Evolutionary conservation across 2,888 invertebrate genomes (phyloP).

Genomic region (Drosophila austrosaltans): DNA sequence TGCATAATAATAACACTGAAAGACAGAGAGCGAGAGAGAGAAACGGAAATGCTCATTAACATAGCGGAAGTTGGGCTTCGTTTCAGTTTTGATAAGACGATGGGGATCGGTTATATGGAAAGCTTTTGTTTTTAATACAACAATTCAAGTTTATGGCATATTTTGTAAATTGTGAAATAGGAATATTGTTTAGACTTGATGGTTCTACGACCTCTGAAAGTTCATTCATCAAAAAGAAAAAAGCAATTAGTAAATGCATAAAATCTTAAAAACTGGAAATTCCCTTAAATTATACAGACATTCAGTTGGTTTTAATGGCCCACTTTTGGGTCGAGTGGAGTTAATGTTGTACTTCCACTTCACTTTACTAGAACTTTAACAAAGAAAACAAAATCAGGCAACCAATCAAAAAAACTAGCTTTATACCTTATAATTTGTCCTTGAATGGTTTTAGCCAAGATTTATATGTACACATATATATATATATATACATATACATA

Average conservation of each 20-base stretch:
- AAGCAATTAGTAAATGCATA: slow-evolving; percentile 25
- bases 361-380: not conserved
- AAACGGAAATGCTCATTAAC: slow-evolving; percentile 66
- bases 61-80: slow-evolving; percentile 59
- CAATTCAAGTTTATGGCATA: slow-evolving; percentile 22
- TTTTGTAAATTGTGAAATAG: slow-evolving; percentile 33
- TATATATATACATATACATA: not conserved
- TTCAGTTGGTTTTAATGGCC: not conserved
- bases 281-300: not conserved
- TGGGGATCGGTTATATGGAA: too few relatives aligned
- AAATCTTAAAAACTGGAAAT: slow-evolving; percentile 3
- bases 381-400: slow-evolving; percentile 16
- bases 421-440: slow-evolving; percentile 30
- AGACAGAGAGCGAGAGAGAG: not conserved
- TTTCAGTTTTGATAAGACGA: slow-evolving; percentile 57
- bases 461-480: slow-evolving; percentile 32
- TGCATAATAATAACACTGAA: slow-evolving; percentile 24
- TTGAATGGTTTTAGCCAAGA: slow-evolving; percentile 41
- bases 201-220: slow-evolving; percentile 5
- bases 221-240: slow-evolving; percentile 11
- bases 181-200: slow-evolving; percentile 14
- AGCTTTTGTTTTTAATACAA: slow-evolving; percentile 6
- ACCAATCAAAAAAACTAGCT: not conserved
- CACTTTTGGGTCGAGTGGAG: not conserved
- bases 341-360: not conserved